Base-by-base conservation (phyloP, 2,797 vertebrate genomes). In the Eidolon dupreanum region DNA sequence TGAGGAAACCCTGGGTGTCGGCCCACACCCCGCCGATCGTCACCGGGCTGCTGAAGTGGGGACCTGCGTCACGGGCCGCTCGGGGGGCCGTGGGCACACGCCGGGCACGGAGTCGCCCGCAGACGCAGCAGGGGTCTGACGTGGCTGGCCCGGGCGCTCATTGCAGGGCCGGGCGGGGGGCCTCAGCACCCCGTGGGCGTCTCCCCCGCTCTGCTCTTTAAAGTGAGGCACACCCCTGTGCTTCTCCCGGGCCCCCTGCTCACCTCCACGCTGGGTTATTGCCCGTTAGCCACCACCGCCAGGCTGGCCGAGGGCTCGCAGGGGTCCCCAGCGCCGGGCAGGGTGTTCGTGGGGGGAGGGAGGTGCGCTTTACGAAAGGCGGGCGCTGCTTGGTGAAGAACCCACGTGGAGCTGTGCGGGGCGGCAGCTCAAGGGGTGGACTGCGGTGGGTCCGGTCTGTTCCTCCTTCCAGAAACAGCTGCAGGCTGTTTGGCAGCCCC, bases 321-420 rank as follows among this genome's bases (percentile, higher is more conserved):
- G 66, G 33, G 8, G 12, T 7, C 36, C 66, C 17, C 73, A 28
- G 10, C 24, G 19, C 51, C 0, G 19, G 36, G 71, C 41, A 26
- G n/a, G 19, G 13, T 5, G 11, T 46, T 1, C 11, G 3, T 13
- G 12, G 3, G 46, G 46, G 12, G 9, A 43, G 13, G 46, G 12
- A 13, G 12, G 11, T 46, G 49, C 49, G 16, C 49, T 49, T 49
- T 5, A 16, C 3, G 49, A 49, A 15, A 16, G 15, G 63, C 1
- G 1, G 20, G 6, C 1, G 2, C 28, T 5, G 0, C 16, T 65
- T 6, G 24, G 6, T 1, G 6, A 11, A 41, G 73, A 7, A 4
- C 2, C 1, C 0, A 0, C 3, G 0, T 1, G 11, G 8, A 0
- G 31, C 43, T 11, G 0, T 0, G 38, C 0, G 2, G 0, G 10